Conservation (phyloP, 2,888 invertebrate species). For the Trilocha varians region DNA sequence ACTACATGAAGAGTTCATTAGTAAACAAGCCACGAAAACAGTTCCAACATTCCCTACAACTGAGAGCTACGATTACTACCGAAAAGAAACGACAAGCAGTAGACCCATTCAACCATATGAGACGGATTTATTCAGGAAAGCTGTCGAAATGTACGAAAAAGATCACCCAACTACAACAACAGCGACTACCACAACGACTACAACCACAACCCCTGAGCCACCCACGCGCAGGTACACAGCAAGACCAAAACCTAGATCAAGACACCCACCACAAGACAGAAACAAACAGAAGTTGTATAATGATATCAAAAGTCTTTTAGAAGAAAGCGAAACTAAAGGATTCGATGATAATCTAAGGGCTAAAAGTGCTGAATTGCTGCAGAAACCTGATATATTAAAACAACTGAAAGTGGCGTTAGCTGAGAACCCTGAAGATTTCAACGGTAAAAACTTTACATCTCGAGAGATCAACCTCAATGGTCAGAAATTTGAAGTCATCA, state of each 20-base stretch:
- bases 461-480: constrained; percentile 84
- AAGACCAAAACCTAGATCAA: constrained; percentile 45
- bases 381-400: constrained; percentile 81
- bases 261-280: constrained; percentile 61
- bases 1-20: constrained; percentile 79
- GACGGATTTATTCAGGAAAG: constrained; percentile 75
- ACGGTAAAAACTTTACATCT: constrained; percentile 79
- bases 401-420: constrained; percentile 82
- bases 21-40: constrained; percentile 78
- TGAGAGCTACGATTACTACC: constrained; percentile 56
- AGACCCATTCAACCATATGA: constrained; percentile 77
- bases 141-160: constrained; percentile 77
- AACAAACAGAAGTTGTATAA: constrained; percentile 73
- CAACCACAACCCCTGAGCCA: constrained; percentile 39
- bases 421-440: constrained; percentile 77
- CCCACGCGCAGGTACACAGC: constrained; percentile 51
- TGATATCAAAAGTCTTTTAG: constrained; percentile 68
- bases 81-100: constrained; percentile 48
- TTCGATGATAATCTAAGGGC: constrained; percentile 66
- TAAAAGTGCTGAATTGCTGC: constrained; percentile 72
- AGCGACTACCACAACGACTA: constrained; percentile 78
- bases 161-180: constrained; percentile 80
- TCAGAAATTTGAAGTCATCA: constrained; percentile 81
- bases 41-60: constrained; percentile 67
- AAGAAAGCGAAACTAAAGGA: constrained; percentile 73